Base-by-base conservation (phyloP, 2,113 vertebrate species). In the Sturnus vulgaris region DNA sequence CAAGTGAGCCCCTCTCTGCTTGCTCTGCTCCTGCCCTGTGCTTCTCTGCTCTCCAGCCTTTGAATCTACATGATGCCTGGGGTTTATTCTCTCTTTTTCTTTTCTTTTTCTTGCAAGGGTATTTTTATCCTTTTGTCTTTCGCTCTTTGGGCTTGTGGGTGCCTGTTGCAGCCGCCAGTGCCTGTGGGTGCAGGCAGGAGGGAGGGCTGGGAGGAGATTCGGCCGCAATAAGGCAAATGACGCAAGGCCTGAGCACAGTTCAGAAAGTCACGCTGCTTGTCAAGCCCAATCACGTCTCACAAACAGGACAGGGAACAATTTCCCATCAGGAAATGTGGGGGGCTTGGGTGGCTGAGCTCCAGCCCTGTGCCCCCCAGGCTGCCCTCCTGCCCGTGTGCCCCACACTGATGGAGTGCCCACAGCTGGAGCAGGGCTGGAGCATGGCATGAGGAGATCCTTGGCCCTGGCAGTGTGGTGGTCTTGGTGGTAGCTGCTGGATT, bases 371-470 rank as follows among this genome's bases (percentile, higher is more conserved):
- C 63, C 50, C 42, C 30, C 60, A 20, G 21, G 40, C 55, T 64
- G 60, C 25, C 30, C 25, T 63, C 61, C 84, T 55, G 47, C 75
- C 65, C 1, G 0, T 12, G 2, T 11, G 44, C 56, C 64, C 49
- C 15, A 3, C 6, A 5, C 9, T 1, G 44, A 10, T 11, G 66
- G 50, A 30, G 47, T 16, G 31, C 66, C 66, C 7, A 7, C 2
- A 11, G 71, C 71, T 59, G 63, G 13, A 2, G 19, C n/a, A 37
- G 70, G 44, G 82, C 82, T 52, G 42, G 52, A 28, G 50, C 39
- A 1, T 1, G 40, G 46, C 20, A 2, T 0, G 20, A 25, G 49
- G 17, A 15, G 85, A 13, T 30, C 47, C 57, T 37, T 0, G 0
- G 63, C 68, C 25, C 21, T 4, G 52, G 68, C 47, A 31, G 17